phyloP scores from a whole-genome alignment of 2,797 vertebrate genomes.

The Paratrypauchen microcephalus region DNA sequence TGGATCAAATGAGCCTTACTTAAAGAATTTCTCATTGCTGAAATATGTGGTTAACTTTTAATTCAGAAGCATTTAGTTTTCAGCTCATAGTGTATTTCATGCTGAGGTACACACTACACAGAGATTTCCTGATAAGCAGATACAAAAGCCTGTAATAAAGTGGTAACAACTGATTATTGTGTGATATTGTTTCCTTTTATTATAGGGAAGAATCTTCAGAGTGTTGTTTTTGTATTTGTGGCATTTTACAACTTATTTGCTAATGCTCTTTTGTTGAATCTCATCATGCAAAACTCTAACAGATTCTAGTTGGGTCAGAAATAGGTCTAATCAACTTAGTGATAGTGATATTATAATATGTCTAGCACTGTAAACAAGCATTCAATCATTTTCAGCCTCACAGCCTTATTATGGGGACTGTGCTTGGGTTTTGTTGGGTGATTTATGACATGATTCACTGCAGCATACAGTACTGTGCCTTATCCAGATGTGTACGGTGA shows the following conservation, averaged over 20 bases:
- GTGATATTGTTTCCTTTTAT: too few relatives aligned
- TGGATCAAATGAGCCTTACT: too few relatives aligned
- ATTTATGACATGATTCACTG: conserved; percentile 28
- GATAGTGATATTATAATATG: conserved; percentile 8
- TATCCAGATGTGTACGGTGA: conserved; percentile 24
- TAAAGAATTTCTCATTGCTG: too few relatives aligned
- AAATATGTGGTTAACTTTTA: too few relatives aligned
- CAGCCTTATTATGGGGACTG: conserved; percentile 15
- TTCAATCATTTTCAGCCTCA: conserved; percentile 15
- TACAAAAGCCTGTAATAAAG: too few relatives aligned
- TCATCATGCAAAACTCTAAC: conserved; percentile 12
- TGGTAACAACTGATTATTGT: too few relatives aligned
- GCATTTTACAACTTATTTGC: background rate
- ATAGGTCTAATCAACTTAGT: conserved; percentile 10
- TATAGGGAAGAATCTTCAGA: too few relatives aligned
- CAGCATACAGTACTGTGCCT: conserved; percentile 12
- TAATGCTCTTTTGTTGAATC: background rate
- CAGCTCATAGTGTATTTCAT: too few relatives aligned
- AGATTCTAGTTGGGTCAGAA: background rate
- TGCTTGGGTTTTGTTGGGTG: conserved; percentile 18
- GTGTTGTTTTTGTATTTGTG: background rate
- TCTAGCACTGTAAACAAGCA: conserved; percentile 11
- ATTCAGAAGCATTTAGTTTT: too few relatives aligned
- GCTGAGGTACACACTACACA: too few relatives aligned
- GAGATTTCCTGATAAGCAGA: too few relatives aligned